Evolutionary conservation across 1,140 invertebrate genomes (phyloP).

Genomic region (Riptortus pedestris): DNA sequence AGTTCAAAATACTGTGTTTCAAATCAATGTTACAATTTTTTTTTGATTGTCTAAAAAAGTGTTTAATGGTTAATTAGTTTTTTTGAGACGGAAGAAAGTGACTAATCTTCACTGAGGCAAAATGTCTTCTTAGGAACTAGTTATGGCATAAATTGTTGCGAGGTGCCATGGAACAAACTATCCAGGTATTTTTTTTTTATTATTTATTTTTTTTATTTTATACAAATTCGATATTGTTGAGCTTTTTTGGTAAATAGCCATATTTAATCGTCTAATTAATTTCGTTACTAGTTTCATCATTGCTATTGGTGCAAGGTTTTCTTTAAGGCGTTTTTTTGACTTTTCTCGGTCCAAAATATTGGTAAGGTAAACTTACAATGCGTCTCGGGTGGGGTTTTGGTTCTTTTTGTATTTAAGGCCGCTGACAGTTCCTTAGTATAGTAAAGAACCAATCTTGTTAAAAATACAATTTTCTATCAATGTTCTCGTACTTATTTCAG

Average conservation of each 20-base stretch:
- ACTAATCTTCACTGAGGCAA: slow-evolving; percentile 4
- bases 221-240: not conserved
- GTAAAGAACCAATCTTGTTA: no score
- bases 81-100: not conserved
- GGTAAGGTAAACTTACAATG: slow-evolving; percentile 19
- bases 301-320: no score
- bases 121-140: slow-evolving; percentile 11
- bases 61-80: not conserved
- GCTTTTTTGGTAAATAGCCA: not conserved
- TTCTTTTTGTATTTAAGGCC: slow-evolving; percentile 2
- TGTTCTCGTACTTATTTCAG: no score
- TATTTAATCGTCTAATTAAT: no score
- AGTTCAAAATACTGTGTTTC: no score
- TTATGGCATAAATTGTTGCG: slow-evolving; percentile 20
- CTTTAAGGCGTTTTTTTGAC: not conserved
- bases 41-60: not conserved
- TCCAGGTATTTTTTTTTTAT: slow-evolving; percentile 20
- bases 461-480: no score
- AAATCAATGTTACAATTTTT: not conserved
- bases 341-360: slow-evolving; percentile 18
- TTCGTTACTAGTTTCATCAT: no score
- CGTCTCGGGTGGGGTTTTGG: slow-evolving; percentile 14
- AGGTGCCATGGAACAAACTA: slow-evolving; percentile 22
- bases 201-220: not conserved
- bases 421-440: not conserved